Conservation (phyloP, 64 coral and sea anemone genomes). For the Catalaphyllia jardinei region DNA sequence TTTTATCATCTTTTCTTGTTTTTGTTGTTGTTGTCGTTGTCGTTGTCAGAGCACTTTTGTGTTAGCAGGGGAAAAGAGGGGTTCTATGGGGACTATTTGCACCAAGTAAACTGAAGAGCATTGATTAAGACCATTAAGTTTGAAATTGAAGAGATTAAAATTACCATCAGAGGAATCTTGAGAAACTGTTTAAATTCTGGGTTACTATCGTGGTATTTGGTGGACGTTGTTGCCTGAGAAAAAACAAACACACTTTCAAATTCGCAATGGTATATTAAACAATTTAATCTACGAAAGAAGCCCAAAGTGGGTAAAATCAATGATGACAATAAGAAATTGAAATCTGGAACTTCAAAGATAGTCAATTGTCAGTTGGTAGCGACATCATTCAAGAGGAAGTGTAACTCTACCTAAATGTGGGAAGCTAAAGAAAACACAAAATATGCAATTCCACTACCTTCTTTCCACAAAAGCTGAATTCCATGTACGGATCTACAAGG, state of each 20-base stretch:
- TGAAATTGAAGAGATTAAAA: not conserved
- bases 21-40: too few relatives aligned
- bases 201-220: slow-evolving; percentile 64
- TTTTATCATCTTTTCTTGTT: too few relatives aligned
- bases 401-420: not conserved
- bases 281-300: too few relatives aligned
- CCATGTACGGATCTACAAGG: slow-evolving; percentile 79
- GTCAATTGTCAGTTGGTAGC: too few relatives aligned
- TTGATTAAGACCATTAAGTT: not conserved
- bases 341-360: too few relatives aligned
- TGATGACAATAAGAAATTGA: too few relatives aligned
- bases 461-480: slow-evolving; percentile 83
- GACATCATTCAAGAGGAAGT: not conserved
- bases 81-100: too few relatives aligned
- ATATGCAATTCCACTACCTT: slow-evolving; percentile 45
- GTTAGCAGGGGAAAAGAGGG: too few relatives aligned
- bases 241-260: not conserved
- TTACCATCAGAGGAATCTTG: slow-evolving; percentile 46
- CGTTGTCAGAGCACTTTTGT: too few relatives aligned
- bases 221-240: slow-evolving; percentile 62
- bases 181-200: slow-evolving; percentile 76
- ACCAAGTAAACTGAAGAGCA: too few relatives aligned
- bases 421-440: not conserved
- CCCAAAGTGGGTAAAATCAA: too few relatives aligned
- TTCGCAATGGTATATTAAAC: too few relatives aligned